Evolutionary conservation across 2,888 invertebrate genomes (phyloP), one percentile per base, ranked within the genome.

Genomic region (Bugula neritina): DNA sequence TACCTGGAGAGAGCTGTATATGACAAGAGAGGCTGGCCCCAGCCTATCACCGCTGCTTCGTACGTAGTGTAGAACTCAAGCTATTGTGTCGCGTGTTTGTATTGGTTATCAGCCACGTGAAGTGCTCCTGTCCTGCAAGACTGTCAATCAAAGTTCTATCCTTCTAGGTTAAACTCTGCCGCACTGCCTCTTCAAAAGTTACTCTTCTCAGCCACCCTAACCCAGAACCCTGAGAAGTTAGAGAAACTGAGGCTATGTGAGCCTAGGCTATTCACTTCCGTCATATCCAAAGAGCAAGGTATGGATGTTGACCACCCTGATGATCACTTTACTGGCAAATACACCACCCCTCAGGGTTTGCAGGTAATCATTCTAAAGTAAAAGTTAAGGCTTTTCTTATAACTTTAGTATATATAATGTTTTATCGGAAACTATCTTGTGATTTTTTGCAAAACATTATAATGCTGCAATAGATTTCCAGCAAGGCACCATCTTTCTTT

Each of bases 171-270:
- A 31, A 70, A 54, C 25, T 29, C 13, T 70, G 52, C 31, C 3
- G 29, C 17, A 5, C 52, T 70, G 52, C 70, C 70, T 2, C 31
- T 43, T 35, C 97, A 97, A 78, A 97, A 97, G 83, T 86, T 99
- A 69, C 86, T 99, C 1, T 94, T 98, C 81, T 98, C 98, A n/a
- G 99, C 99, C 2, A 99, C 99, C 0, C 85, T 98, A 23, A 92
- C 95, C 0, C 93, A 94, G 82, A 96, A 99, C 86, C 96, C 98
- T 0, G 97, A 99, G 84, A 93, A 94, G 82, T 86, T 99, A 70
- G 91, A 94, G 79, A 89, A 90, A 76, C 88, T 98, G 82, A 90
- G 91, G 21, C 86, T 99, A 3, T 96, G 95, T 80, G 91, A 93
- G 82, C 98, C 99, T 0, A 92, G 91, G 83, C 86, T 99, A 3